These are phyloP conservation scores for Trichonephila clavipes DNA, from an alignment of 1,140 invertebrate species.

Conservation along the genomic window DNA sequence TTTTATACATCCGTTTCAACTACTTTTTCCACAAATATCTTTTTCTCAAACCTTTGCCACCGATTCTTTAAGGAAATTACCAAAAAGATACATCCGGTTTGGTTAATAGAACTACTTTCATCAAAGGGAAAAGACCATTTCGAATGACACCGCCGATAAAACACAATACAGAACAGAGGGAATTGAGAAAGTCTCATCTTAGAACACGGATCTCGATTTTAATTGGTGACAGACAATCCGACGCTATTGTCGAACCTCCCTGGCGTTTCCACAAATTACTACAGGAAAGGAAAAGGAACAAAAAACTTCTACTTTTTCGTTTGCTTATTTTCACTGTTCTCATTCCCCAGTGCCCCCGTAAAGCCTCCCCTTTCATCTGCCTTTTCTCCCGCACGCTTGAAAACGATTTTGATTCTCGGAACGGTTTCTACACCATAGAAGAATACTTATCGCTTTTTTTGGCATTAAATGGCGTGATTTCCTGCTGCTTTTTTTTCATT, in stretches of 20 bases:
- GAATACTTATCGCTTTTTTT: neutral
- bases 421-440: neutral
- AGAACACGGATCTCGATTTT: slow-evolving; percentile 5
- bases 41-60: no score
- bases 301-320: slow-evolving; percentile 13
- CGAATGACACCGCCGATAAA: neutral
- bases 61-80: no score
- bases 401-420: neutral
- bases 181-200: slow-evolving; percentile 9
- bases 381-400: neutral
- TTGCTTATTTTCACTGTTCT: slow-evolving; percentile 32
- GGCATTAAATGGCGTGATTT: neutral
- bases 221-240: slow-evolving; percentile 1
- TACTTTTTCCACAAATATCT: no score
- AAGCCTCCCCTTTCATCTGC: neutral
- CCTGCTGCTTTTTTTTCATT: no score
- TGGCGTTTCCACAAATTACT: no score
- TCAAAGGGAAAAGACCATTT: neutral
- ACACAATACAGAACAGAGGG: neutral
- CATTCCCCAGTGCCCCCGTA: slow-evolving; percentile 23
- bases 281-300: slow-evolving; percentile 19
- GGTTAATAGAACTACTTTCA: neutral
- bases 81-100: neutral
- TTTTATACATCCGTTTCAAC: no score
- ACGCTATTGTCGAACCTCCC: neutral